These are phyloP conservation scores for Spilogale gracilis DNA, from an alignment of 2,113 vertebrate genomes.

Conservation along the genomic window DNA sequence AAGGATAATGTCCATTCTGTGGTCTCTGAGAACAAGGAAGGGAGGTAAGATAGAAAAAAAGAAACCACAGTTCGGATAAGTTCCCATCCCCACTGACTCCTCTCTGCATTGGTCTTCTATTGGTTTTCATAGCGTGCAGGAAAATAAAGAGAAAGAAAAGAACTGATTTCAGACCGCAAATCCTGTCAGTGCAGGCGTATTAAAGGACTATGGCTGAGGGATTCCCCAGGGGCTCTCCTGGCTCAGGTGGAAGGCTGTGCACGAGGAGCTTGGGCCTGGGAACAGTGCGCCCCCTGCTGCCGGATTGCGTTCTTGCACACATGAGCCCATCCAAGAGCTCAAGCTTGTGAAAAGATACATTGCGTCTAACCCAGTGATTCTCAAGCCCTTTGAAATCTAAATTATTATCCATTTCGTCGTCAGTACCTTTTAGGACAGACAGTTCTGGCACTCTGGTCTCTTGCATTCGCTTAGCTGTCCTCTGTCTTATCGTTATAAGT, in stretches of 20 bases:
- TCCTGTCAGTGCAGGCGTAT: neutral
- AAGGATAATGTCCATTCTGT: neutral
- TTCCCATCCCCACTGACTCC: too few relatives aligned
- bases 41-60: neutral
- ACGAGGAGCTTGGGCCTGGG: neutral
- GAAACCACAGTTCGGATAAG: neutral
- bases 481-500: neutral
- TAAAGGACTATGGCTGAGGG: neutral
- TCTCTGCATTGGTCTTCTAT: neutral
- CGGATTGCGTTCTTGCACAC: neutral
- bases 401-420: neutral
- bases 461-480: neutral
- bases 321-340: neutral
- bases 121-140: too few relatives aligned
- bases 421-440: neutral
- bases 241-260: fast-evolving
- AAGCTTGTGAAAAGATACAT: neutral
- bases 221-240: neutral
- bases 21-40: neutral
- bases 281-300: fast-evolving
- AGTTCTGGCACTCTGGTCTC: neutral
- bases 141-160: neutral
- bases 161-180: neutral
- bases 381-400: neutral
- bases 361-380: neutral